Evolutionary conservation across 1,140 invertebrate genomes (phyloP), one percentile per base, ranked within the genome.

Genomic region (Bombus balteatus): DNA sequence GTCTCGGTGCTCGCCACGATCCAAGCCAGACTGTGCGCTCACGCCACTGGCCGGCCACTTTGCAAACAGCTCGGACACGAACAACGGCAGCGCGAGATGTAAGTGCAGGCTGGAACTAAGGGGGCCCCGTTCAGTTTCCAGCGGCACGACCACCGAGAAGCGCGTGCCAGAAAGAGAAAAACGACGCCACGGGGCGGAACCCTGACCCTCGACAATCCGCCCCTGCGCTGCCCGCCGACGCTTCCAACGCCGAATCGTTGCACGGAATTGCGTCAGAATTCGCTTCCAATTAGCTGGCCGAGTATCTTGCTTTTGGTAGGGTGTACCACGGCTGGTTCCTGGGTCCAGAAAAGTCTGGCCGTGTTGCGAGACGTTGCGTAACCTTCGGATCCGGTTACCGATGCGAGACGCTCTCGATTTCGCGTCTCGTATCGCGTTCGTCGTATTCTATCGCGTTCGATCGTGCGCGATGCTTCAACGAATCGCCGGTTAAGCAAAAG

Each of bases 161-260:
- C 57, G 15, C n/a, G 34, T 12, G 37, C 25, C 39, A 28, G 18
- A 79, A 39, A 37, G 87, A 87, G 84, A 78, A 74, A 88, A 85
- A 83, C 83, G 89, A 92, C 84, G 79, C 76, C 41, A 39, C 53
- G 84, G 90, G 89, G 91, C 88, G 89, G 81, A 89, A 93, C 92
- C 93, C 86, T 93, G 93, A 93, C 92, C 93, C 91, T 89, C 85
- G 91, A 88, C 91, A 93, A 93, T 85, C 89, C 89, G 92, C 90
- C 91, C 90, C 90, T 90, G 86, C 80, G 84, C 92, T 22, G 32
- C n/a, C 73, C 43, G 32, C 72, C 70, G 73, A 68, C 72, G 15
- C 75, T 80, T 59, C 75, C 81, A 83, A 68, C 86, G n/a, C n/a
- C 1, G 3, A 10, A 75, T 83, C 80, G 81, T 41, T 73, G 81